Evolutionary conservation across 1,140 invertebrate species (phyloP), one percentile per base, ranked within the genome.

Genomic region (Dendrolimus punctatus): DNA sequence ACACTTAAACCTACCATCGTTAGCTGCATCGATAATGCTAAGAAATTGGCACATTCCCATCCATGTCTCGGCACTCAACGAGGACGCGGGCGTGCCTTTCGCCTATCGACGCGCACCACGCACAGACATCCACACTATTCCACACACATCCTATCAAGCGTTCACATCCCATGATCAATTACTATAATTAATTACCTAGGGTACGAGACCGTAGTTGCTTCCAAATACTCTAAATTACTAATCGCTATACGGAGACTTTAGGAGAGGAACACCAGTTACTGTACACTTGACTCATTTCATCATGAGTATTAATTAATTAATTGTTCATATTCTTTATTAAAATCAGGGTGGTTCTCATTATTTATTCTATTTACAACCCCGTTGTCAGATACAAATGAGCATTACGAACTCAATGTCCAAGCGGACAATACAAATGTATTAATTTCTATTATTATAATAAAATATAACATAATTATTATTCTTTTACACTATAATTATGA

Each of bases 211-310:
- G 68, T 64, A 75, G 70, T 71, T 65, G 53, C 64, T 73, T 60
- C 53, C 58, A 67, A 60, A 73, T 68, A 75, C 59, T 65, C 70
- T 78, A 68, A 67, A 58, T 64, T 61, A 64, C 80, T 82, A 85
- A 61, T 23, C 63, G 69, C 78, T 85, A 85, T 76, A 71, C 65
- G 71, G 78, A 82, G 73, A 85, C 62, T 71, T 76, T 75, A 75
- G 73, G 76, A 82, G 77, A 85, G 82, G 78, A 83, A 83, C 82
- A 83, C 82, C 80, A 73, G 73, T 80, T 76, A 80, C 80, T 85
- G 79, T 83, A 85, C 82, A 82, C 50, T 75, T 76, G 63, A 39
- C 55, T 66, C 76, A 80, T 81, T 62, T 64, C 57, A 52, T 51
- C 64, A 23, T 61, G 49, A 61, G 52, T 74, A 37, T 39, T 39